phyloP scores from a whole-genome alignment of 2,797 vertebrate genomes.

The Propithecus perrieri region DNA sequence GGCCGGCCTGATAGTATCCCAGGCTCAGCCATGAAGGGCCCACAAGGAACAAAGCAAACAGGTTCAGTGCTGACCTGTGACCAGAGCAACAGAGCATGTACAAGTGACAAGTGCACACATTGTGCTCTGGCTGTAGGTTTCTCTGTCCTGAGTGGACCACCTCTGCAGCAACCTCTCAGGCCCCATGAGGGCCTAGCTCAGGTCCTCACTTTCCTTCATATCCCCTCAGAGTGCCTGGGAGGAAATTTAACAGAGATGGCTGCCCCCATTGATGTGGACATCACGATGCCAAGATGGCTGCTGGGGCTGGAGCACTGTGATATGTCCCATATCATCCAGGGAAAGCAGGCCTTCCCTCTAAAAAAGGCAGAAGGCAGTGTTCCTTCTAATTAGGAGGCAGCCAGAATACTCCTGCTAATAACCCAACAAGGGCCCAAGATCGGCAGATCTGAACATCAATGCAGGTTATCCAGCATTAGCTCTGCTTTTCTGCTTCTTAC shows the following conservation, averaged over 20 bases:
- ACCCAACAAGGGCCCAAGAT: neutral
- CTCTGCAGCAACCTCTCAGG: neutral
- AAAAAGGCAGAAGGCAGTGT: neutral
- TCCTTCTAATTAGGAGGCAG: neutral
- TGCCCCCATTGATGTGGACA: fast-evolving
- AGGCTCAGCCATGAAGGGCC: neutral
- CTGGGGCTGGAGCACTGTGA: neutral
- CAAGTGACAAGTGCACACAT: neutral
- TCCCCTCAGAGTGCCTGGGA: neutral
- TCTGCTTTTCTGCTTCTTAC: slow-evolving; percentile 20
- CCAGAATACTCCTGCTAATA: neutral
- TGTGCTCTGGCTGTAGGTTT: neutral
- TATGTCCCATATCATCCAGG: neutral
- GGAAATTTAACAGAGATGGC: neutral
- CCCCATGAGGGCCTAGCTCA: neutral
- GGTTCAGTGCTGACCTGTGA: neutral
- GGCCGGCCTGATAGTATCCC: neutral
- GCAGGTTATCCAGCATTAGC: neutral
- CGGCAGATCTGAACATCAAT: neutral
- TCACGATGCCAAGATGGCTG: neutral
- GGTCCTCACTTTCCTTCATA: neutral
- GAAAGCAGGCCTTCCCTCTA: neutral
- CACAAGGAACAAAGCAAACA: neutral
- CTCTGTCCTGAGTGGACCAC: neutral
- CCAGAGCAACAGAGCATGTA: neutral